A percentile compares a stretch with the other conserved stretches of the same genome.
Evolutionary conservation across 2,888 invertebrate genomes (phyloP).

Genomic region (Yponomeuta plumbellus): DNA sequence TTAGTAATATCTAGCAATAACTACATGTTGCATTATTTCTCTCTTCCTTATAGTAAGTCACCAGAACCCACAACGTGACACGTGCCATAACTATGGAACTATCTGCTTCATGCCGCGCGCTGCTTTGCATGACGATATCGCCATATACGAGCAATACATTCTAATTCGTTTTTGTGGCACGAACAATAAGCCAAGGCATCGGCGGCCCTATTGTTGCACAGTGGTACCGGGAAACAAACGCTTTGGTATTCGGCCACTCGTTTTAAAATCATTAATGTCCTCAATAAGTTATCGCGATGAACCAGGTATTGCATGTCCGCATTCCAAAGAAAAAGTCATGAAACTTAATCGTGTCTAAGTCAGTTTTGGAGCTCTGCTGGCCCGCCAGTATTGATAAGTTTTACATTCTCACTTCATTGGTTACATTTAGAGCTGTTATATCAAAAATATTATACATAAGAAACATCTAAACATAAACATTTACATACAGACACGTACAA

Average conservation of each 20-base stretch:
- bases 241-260: not conserved
- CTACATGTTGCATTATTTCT: not conserved
- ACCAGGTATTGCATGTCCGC: not conserved
- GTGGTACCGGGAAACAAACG: not conserved
- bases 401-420: too few relatives aligned
- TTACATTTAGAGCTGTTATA: too few relatives aligned
- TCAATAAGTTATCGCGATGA: not conserved
- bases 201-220: not conserved
- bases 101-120: not conserved
- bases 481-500: too few relatives aligned
- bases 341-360: too few relatives aligned
- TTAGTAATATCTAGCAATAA: too few relatives aligned
- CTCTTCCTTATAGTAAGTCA: not conserved
- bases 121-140: conserved; percentile 39
- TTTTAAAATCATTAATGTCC: not conserved
- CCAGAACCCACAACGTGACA: conserved; percentile 37
- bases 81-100: conserved; percentile 35
- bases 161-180: conserved; percentile 48
- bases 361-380: too few relatives aligned
- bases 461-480: too few relatives aligned
- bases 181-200: conserved; percentile 15
- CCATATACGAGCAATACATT: conserved; percentile 49
- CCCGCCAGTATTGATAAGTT: too few relatives aligned
- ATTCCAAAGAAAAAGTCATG: not conserved
- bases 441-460: too few relatives aligned